A percentile compares a stretch with the other conserved stretches of the same genome.
Evolutionary conservation across 1,140 invertebrate genomes (phyloP).

Genomic region (Achatina immaculata): DNA sequence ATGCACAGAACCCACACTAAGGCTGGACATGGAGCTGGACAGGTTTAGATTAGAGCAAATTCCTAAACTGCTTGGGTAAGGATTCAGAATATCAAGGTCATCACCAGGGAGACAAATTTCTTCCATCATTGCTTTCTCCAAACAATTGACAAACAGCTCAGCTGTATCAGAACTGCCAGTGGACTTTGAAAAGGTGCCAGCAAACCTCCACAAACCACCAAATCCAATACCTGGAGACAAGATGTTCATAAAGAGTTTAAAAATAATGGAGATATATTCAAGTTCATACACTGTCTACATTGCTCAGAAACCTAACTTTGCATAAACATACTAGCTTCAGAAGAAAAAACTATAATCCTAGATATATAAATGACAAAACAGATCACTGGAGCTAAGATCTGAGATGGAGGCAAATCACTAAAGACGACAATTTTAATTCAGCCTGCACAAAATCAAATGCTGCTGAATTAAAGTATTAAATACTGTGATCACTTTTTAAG

Average conservation of each 20-base stretch:
- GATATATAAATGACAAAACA: no score
- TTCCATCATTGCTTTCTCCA: slow-evolving; percentile 96
- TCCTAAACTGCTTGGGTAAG: slow-evolving; percentile 80
- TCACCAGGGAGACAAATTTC: slow-evolving; percentile 88
- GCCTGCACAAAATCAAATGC: no score
- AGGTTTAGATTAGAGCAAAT: slow-evolving; percentile 77
- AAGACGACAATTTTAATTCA: no score
- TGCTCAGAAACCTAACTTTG: no score
- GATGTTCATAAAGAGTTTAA: neutral
- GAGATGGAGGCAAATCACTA: no score
- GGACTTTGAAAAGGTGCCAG: slow-evolving; percentile 95
- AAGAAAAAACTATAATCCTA: no score
- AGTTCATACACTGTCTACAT: no score
- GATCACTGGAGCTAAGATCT: no score
- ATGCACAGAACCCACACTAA: slow-evolving; percentile 82
- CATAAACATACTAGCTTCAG: no score
- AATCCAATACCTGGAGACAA: slow-evolving; percentile 82
- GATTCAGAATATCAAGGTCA: slow-evolving; percentile 69
- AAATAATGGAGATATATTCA: no score
- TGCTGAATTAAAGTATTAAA: no score
- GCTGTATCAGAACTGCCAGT: slow-evolving; percentile 93
- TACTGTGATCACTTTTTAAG: no score
- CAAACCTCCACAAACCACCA: slow-evolving; percentile 96
- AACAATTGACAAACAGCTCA: slow-evolving; percentile 96
- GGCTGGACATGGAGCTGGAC: slow-evolving; percentile 68